These are phyloP conservation scores for Novumbra hubbsi DNA, from an alignment of 2,797 vertebrate species.

Conservation along the genomic window DNA sequence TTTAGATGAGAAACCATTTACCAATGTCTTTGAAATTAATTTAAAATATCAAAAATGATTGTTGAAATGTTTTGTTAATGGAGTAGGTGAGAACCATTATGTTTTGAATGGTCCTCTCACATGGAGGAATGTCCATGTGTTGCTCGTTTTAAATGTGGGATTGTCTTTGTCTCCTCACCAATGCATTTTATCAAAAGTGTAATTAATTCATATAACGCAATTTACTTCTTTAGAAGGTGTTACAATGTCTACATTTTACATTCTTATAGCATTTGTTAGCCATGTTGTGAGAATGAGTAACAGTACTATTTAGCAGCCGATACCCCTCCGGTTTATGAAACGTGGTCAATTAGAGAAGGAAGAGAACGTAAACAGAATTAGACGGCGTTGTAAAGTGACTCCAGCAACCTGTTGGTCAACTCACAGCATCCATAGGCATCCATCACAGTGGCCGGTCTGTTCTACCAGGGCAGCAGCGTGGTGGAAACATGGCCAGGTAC, in stretches of 20 bases:
- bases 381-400: constrained; percentile 32
- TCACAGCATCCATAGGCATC: constrained; percentile 33
- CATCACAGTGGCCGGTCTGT: constrained; percentile 64
- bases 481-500: constrained; percentile 67
- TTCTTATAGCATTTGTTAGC: not conserved
- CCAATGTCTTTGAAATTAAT: too few species aligned
- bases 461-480: constrained; percentile 65
- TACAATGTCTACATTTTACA: not conserved
- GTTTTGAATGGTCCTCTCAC: too few species aligned
- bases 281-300: constrained; percentile 3
- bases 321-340: constrained; percentile 30
- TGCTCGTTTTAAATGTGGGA: not conserved
- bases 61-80: too few species aligned
- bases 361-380: constrained; percentile 20
- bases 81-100: too few species aligned
- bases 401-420: constrained; percentile 57
- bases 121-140: too few species aligned
- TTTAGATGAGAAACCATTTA: not conserved
- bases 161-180: not conserved
- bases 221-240: not conserved
- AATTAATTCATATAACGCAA: not conserved
- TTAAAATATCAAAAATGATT: too few species aligned
- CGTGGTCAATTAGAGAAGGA: constrained; percentile 29
- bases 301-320: constrained; percentile 14
- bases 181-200: not conserved